Evolutionary conservation across 2,797 vertebrate species (phyloP).

Genomic region (Takifugu rubripes): DNA sequence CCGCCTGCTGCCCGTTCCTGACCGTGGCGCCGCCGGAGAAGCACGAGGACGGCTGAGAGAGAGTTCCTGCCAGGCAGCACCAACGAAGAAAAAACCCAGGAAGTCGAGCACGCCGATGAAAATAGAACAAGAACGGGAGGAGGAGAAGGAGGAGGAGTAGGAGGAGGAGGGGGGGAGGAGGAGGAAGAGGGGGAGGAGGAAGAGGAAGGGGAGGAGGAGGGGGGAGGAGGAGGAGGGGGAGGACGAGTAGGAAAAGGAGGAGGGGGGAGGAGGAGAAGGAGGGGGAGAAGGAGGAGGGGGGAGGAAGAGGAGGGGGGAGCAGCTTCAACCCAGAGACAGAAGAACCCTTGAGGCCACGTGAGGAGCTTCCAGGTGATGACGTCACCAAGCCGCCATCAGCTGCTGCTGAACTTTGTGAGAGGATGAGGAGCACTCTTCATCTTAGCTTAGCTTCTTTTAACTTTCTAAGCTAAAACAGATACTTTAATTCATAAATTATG

Average conservation of each 20-base stretch:
- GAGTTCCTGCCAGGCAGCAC: neutral
- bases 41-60: too few relatives aligned
- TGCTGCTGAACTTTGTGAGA: too few relatives aligned
- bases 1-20: constrained; percentile 35
- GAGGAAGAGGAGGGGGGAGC: neutral
- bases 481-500: too few relatives aligned
- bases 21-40: too few relatives aligned
- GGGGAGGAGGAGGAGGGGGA: neutral
- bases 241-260: constrained; percentile 1
- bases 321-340: too few relatives aligned
- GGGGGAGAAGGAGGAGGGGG: neutral
- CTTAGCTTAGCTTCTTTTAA: too few relatives aligned
- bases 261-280: neutral
- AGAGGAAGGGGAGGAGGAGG: neutral
- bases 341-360: too few relatives aligned
- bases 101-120: constrained; percentile 94
- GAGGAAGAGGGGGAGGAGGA: too few relatives aligned
- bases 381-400: too few relatives aligned
- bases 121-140: constrained; percentile 61
- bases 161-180: neutral
- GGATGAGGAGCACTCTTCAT: too few relatives aligned
- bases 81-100: constrained; percentile 86
- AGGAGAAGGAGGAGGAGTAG: neutral
- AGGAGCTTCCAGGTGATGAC: too few relatives aligned
- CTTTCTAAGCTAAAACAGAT: too few relatives aligned